Evolutionary conservation across 1,140 invertebrate genomes (phyloP), one percentile per base, ranked within the genome.

Genomic region (Sminthurides bifidus): DNA sequence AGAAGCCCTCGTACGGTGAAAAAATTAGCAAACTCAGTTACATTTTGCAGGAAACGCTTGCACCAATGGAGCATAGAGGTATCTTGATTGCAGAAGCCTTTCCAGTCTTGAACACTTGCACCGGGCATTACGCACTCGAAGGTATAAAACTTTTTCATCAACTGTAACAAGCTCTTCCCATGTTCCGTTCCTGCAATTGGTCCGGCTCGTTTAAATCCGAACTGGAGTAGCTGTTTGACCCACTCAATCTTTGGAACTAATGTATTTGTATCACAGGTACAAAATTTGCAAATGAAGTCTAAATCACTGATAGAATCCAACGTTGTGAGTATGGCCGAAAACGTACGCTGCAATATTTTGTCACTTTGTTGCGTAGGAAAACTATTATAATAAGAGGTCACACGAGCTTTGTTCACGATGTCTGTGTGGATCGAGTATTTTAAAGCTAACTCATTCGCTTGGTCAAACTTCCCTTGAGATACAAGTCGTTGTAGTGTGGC

Each of bases 371-470:
- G 6, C 45, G 10, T 27, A 15, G 12, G 14, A 30, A 30, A n/a
- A 37, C 19, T 17, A 33, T 31, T 33, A 17, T 37, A 51, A 5
- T 33, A 40, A 27, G 59, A 48, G 14, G 17, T n/a, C 8, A 58
- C 59, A 54, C 58, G 50, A 1, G 63, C 56, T 40, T 61, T 65
- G 3, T 45, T 38, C 0, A 65, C 59, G 3, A 65, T 29, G 46
- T 65, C 63, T 30, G 59, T 29, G 37, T 65, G 51, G 41, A 62
- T 61, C 6, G 23, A 27, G 35, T 59, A 65, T 8, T 48, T 49
- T 19, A 33, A 29, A 2, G 59, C 56, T 6, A 65, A 41, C 5
- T 24, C 23, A 23, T 56, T 53, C 0, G 63, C 63, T 30, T 61
- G 24, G 21, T 54, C 27, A 52, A 59, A 65, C 1, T 50, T 48